Percentiles rank a stretch among this genome's conserved stretches.
phyloP scores from a whole-genome alignment of 2,797 vertebrate species.

The Otus scops region DNA sequence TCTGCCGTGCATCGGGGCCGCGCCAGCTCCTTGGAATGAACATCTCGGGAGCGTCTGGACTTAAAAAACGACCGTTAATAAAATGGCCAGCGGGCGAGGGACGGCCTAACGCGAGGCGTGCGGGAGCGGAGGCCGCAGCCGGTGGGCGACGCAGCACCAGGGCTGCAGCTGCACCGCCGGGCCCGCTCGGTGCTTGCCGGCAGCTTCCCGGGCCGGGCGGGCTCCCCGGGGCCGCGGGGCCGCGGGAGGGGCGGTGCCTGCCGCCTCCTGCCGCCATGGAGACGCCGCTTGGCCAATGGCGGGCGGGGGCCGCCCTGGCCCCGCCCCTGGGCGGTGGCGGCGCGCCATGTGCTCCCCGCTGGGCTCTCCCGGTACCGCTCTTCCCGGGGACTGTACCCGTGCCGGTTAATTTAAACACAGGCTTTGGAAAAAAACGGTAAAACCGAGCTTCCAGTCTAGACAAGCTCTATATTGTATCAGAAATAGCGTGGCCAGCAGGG shows the following conservation, averaged over 20 bases:
- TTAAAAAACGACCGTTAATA: background rate
- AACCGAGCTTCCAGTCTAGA: background rate
- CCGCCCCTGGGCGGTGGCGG: background rate
- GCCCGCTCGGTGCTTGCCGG: background rate
- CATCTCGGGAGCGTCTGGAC: background rate
- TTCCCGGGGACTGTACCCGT: background rate
- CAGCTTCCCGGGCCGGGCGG: background rate
- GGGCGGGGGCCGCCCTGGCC: too few relatives aligned
- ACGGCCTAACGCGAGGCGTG: background rate
- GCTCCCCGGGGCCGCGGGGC: background rate
- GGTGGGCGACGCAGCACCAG: background rate
- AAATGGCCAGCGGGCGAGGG: background rate
- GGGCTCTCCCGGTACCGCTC: fast-evolving
- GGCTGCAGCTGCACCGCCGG: background rate
- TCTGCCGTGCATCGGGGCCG: background rate
- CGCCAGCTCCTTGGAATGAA: background rate
- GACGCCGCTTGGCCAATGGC: background rate
- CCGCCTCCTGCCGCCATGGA: background rate
- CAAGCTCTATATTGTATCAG: background rate
- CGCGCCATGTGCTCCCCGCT: background rate
- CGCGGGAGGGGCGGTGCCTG: background rate
- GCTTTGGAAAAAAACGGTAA: background rate
- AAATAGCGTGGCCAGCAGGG: too few relatives aligned
- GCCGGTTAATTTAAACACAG: background rate
- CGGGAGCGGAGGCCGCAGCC: background rate